These are phyloP conservation scores for Xestia sexstrigata DNA, from an alignment of 2,888 invertebrate genomes.

Conservation along the genomic window DNA sequence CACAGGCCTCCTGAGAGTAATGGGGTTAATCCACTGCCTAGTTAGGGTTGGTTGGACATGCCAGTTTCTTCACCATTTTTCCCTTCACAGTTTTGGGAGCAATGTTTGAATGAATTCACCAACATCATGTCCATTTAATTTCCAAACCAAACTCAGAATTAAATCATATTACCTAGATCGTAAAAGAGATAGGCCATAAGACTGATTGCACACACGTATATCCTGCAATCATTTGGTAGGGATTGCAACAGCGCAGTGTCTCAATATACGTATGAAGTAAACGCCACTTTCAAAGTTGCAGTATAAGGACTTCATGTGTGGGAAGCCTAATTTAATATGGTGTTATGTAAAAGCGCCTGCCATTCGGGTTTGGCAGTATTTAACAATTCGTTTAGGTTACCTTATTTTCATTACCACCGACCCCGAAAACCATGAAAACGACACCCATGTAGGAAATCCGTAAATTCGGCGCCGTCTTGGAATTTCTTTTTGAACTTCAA, in stretches of 20 bases:
- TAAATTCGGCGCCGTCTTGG: no score
- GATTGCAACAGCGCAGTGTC: slow-evolving; percentile 37
- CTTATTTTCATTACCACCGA: no score
- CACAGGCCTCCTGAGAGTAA: no score
- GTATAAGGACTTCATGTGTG: slow-evolving; percentile 54
- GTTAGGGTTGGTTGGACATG: no score
- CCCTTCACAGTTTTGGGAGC: no score
- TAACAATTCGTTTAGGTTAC: neutral
- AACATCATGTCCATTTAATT: neutral
- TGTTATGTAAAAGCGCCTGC: slow-evolving; percentile 39
- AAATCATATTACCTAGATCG: slow-evolving; percentile 11
- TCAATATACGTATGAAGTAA: slow-evolving; percentile 39
- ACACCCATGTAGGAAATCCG: no score
- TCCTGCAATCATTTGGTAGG: slow-evolving; percentile 25
- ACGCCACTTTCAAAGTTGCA: slow-evolving; percentile 47
- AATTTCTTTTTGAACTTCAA: no score
- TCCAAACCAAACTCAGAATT: neutral
- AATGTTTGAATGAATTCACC: no score
- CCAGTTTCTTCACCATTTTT: no score
- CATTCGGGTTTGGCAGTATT: neutral
- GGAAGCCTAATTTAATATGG: slow-evolving; percentile 46
- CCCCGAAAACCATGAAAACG: no score
- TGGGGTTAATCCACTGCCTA: no score
- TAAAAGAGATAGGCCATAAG: slow-evolving; percentile 22
- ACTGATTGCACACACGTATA: slow-evolving; percentile 36